A percentile compares a stretch with the other conserved stretches of the same genome.
Evolutionary conservation across 1,140 invertebrate genomes (phyloP).

Genomic region (Gonioctena quinquepunctata): DNA sequence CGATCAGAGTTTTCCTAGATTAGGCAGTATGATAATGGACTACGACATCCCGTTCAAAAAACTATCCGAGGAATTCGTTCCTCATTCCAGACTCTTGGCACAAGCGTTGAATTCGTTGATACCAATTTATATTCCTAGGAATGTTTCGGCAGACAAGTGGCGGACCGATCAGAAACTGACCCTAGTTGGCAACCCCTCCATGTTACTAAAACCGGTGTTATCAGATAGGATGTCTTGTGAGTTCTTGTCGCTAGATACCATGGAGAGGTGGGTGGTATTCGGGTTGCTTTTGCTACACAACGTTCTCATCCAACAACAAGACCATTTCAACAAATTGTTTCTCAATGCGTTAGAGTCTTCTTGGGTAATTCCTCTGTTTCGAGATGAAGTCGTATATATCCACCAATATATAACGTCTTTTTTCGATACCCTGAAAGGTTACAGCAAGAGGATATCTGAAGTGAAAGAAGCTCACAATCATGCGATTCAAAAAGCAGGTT

Average conservation of each 20-base stretch:
- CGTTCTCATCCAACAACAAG: conserved; percentile 71
- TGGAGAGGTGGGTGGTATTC: conserved; percentile 97
- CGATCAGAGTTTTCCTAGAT: conserved; percentile 44
- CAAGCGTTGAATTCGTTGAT: conserved; percentile 87
- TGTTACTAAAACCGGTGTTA: conserved; percentile 90
- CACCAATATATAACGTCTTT: conserved; percentile 92
- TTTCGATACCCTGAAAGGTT: conserved; percentile 95
- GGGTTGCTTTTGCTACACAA: conserved; percentile 91
- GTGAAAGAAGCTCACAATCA: conserved; percentile 93
- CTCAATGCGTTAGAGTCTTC: conserved; percentile 87
- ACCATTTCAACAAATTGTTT: conserved; percentile 88
- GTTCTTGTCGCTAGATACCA: conserved; percentile 90
- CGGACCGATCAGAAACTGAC: conserved; percentile 91
- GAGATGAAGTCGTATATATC: conserved; percentile 96
- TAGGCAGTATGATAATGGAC: conserved; percentile 84
- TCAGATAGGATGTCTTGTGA: conserved; percentile 97
- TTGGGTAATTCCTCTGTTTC: conserved; percentile 92
- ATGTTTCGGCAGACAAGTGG: conserved; percentile 93
- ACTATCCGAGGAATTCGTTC: conserved; percentile 94
- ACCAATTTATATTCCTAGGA: conserved; percentile 85
- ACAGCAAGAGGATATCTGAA: conserved; percentile 88
- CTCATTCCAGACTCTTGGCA: conserved; percentile 86
- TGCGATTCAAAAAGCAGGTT: conserved; percentile 86
- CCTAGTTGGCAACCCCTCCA: conserved; percentile 87
- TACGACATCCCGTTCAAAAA: conserved; percentile 97